Base-by-base conservation (phyloP, 2,113 vertebrate species). In the Mirounga angustirostris region DNA sequence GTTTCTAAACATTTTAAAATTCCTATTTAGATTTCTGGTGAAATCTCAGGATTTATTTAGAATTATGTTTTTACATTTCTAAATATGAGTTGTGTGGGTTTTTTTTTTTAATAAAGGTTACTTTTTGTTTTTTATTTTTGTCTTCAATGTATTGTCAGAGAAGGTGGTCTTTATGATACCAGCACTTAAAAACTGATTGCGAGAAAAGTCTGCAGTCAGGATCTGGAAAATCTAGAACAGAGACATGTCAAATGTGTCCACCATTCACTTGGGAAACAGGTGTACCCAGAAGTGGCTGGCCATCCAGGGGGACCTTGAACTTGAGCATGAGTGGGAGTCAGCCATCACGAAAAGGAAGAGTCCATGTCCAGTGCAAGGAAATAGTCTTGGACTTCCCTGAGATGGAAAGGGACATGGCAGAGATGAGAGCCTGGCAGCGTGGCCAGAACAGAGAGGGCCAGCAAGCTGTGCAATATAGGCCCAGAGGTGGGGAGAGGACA, bases 271-370 rank as follows among this genome's bases (percentile, higher is more conserved):
- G 33, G 58, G 74, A 80, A 80, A 65, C 16, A 54, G 22, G 33
- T 30, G 74, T 54, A 13, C 11, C 46, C 2, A 2, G 74, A 15
- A 4, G 2, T 21, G 15, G 58, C 46, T 0, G 4, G 13, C 33
- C 74, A 10, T 46, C 12, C 74, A 40, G 10, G 16, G 58, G 28
- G 15, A 54, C 15, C 43, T 52, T 36, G 15, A 90, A 30, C 26
- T 24, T 14, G 18, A 81, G 28, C 18, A 19, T 7, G 19, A 65
- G 61, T 67, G 28, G 50, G n/a, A 18, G 1, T 26, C 10, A 3
- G 11, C 18, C 28, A 21, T 28, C 46, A n/a, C 7, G 1, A 19
- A 26, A 52, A 65, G 13, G 65, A 67, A 59, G 21, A 12, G 8
- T 54, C n/a, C 7, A 24, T 12, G 54, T 1, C 15, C 54, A 73